Conservation (phyloP, 2,797 vertebrate species). For the Gadopsis bispinosus region DNA sequence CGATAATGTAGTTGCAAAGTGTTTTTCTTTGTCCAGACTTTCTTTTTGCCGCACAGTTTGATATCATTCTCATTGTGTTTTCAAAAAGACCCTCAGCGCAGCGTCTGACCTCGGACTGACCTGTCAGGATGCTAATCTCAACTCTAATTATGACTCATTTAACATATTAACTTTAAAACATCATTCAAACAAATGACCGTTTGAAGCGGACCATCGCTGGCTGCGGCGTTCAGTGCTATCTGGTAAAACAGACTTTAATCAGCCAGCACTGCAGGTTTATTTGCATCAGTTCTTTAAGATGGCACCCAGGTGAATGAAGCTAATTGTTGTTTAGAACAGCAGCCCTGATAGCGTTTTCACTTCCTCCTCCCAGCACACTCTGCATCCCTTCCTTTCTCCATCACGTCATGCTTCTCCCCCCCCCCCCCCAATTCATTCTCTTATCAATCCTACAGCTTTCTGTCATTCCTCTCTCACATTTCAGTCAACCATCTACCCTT, state of each 20-base stretch:
- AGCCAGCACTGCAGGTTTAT: slow-evolving; percentile 75
- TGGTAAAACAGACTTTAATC: slow-evolving; percentile 78
- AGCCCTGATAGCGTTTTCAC: slow-evolving; percentile 43
- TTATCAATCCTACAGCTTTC: not conserved
- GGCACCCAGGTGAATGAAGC: slow-evolving; percentile 74
- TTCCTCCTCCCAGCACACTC: slow-evolving; percentile 40
- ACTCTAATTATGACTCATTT: slow-evolving; percentile 31
- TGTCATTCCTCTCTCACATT: not conserved
- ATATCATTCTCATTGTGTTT: slow-evolving; percentile 4
- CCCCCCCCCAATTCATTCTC: not conserved
- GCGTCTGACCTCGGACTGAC: slow-evolving; percentile 46
- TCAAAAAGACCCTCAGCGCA: slow-evolving; percentile 7
- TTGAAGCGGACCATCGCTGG: slow-evolving; percentile 47
- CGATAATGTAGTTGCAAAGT: not conserved
- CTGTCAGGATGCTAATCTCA: slow-evolving; percentile 7
- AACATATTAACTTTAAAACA: slow-evolving; percentile 31
- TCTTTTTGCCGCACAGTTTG: not conserved
- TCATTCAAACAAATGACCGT: slow-evolving; percentile 51
- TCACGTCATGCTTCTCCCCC: slow-evolving; percentile 14
- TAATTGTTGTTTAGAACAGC: slow-evolving; percentile 73
- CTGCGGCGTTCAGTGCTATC: slow-evolving; percentile 33
- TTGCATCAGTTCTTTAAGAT: slow-evolving; percentile 73
- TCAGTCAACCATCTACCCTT: not conserved
- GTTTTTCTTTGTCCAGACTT: slow-evolving; percentile 4
- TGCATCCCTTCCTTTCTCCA: slow-evolving; percentile 23